A percentile compares a stretch with the other conserved stretches of the same genome.
Evolutionary conservation across 2,888 invertebrate species (phyloP).

Genomic region (Coremacera marginata): DNA sequence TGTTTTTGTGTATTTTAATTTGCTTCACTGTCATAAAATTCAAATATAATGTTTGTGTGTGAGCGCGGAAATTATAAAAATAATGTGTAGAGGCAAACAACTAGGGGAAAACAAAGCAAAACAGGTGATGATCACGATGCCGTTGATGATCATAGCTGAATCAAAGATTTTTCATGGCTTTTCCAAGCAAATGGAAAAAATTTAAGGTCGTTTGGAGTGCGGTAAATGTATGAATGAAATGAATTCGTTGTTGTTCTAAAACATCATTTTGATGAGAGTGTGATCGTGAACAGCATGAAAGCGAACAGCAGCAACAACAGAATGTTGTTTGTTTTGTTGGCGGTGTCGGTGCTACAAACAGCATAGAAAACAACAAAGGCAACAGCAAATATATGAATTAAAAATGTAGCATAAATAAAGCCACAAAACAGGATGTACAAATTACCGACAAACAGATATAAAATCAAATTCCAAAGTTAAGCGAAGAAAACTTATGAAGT

Average conservation of each 20-base stretch:
- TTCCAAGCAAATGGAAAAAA: conserved; percentile 21
- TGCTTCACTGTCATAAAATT: conserved; percentile 40
- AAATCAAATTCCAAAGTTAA: neutral
- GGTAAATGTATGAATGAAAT: conserved; percentile 26
- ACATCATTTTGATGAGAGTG: neutral
- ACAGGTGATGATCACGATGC: conserved; percentile 21
- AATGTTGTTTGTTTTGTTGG: conserved; percentile 31
- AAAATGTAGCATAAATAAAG: neutral
- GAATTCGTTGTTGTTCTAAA: neutral
- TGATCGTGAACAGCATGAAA: neutral
- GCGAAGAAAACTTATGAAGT: neutral
- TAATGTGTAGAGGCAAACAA: neutral
- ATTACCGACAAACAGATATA: conserved; percentile 17
- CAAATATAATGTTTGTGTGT: conserved; percentile 17
- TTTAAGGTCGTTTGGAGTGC: conserved; percentile 44
- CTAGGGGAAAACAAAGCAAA: neutral
- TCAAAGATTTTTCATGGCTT: conserved; percentile 37
- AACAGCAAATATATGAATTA: conserved; percentile 16
- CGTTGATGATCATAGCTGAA: conserved; percentile 18
- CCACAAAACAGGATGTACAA: conserved; percentile 37
- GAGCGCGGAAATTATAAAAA: conserved; percentile 6
- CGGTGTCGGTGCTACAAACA: conserved; percentile 22
- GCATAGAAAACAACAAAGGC: conserved; percentile 10
- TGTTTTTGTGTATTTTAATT: conserved; percentile 1
- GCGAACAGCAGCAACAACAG: conserved; percentile 11